Evolutionary conservation across 2,113 vertebrate genomes (phyloP).

Genomic region (Tympanuchus pallidicinctus): DNA sequence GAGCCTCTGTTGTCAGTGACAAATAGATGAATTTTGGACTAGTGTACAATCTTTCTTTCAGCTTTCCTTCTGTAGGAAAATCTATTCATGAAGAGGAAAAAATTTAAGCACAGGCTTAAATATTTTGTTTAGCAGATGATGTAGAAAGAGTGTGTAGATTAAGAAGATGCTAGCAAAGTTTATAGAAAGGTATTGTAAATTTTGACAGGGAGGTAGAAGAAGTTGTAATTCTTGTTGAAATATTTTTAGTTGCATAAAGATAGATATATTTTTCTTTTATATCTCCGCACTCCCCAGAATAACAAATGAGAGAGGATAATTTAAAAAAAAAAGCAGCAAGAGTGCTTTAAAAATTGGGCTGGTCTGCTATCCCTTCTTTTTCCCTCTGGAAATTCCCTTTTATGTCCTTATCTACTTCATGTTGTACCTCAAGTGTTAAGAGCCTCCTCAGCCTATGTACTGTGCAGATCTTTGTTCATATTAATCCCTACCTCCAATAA

Average conservation of each 20-base stretch:
- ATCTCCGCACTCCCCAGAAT: not conserved
- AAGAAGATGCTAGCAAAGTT: not conserved
- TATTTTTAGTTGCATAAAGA: not conserved
- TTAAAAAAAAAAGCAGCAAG: not conserved
- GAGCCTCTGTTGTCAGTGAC: not conserved
- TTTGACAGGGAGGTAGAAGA: not conserved
- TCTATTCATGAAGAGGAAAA: not conserved
- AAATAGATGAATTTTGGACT: conserved; percentile 8
- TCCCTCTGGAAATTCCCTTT: not conserved
- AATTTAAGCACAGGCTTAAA: not conserved
- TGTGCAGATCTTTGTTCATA: not conserved
- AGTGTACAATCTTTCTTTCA: not conserved
- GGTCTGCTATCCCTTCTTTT: not conserved
- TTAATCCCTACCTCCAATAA: not conserved
- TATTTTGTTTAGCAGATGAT: not conserved
- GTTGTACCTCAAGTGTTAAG: not conserved
- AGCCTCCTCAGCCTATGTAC: not conserved
- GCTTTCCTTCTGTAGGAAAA: not conserved
- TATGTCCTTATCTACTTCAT: not conserved
- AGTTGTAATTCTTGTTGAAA: not conserved
- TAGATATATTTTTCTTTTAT: not conserved
- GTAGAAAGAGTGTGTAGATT: not conserved
- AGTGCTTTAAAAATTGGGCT: not conserved
- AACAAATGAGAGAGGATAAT: not conserved
- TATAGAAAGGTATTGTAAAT: not conserved